Conservation (phyloP, 2,888 invertebrate genomes). For the Spialia ferax region DNA sequence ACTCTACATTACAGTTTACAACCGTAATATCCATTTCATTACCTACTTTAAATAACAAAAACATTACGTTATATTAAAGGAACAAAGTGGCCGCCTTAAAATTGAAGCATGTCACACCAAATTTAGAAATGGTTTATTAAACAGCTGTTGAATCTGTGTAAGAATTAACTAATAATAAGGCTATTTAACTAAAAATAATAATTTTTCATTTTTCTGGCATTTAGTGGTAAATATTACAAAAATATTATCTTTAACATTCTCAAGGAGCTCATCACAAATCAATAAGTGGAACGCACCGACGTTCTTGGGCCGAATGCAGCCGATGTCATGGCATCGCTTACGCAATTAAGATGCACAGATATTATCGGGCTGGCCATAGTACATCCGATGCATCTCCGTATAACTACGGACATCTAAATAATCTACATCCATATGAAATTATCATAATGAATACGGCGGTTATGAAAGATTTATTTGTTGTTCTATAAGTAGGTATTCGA, state of each 20-base stretch:
- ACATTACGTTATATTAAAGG: too few relatives aligned
- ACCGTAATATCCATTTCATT: too few relatives aligned
- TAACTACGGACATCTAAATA: constrained; percentile 20
- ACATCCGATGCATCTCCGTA: constrained; percentile 42
- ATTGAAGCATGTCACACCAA: too few relatives aligned
- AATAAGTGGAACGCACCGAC: constrained; percentile 29
- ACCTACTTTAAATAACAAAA: too few relatives aligned
- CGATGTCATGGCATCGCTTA: constrained; percentile 62
- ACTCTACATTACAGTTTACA: too few relatives aligned
- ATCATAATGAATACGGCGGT: background rate
- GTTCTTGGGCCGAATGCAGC: constrained; percentile 52
- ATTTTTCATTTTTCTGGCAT: too few relatives aligned
- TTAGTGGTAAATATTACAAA: too few relatives aligned
- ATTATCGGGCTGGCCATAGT: constrained; percentile 53
- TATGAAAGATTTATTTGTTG: constrained; percentile 23
- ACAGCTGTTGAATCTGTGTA: too few relatives aligned
- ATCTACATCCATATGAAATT: constrained; percentile 10
- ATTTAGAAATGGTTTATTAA: too few relatives aligned
- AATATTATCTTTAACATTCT: background rate
- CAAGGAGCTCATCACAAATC: background rate
- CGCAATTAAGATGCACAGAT: constrained; percentile 72
- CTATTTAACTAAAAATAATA: too few relatives aligned
- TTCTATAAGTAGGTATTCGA: constrained; percentile 1
- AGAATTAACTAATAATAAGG: too few relatives aligned
- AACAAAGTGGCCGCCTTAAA: too few relatives aligned